These are phyloP conservation scores for Chrysodeixis includens DNA, from an alignment of 2,888 invertebrate genomes.

Conservation along the genomic window DNA sequence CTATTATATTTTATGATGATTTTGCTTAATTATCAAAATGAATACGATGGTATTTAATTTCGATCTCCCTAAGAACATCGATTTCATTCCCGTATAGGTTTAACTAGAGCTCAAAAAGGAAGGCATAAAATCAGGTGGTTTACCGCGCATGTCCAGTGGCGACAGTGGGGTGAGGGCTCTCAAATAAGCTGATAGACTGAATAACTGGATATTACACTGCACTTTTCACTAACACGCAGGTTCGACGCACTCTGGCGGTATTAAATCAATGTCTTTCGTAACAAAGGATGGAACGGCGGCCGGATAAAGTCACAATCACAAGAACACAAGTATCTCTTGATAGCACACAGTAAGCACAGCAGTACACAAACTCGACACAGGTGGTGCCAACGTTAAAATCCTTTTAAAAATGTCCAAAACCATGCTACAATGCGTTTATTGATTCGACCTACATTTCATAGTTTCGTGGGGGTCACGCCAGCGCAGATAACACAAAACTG, in stretches of 20 bases:
- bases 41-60: slow-evolving; percentile 11
- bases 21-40: neutral
- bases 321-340: slow-evolving; percentile 35
- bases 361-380: slow-evolving; percentile 32
- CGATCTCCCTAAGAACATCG: slow-evolving; percentile 21
- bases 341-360: slow-evolving; percentile 17
- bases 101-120: slow-evolving; percentile 35
- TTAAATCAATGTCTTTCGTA: slow-evolving; percentile 19
- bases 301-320: slow-evolving; percentile 33
- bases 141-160: slow-evolving; percentile 54
- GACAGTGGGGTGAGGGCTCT: slow-evolving; percentile 32
- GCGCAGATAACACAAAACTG: slow-evolving; percentile 60
- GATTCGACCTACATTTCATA: slow-evolving; percentile 68
- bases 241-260: slow-evolving; percentile 36
- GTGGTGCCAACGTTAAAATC: slow-evolving; percentile 28
- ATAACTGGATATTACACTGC: slow-evolving; percentile 40
- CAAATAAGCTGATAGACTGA: slow-evolving; percentile 43
- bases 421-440: slow-evolving; percentile 65
- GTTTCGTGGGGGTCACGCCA: slow-evolving; percentile 61
- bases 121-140: slow-evolving; percentile 43
- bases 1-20: neutral
- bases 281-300: slow-evolving; percentile 16
- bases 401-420: slow-evolving; percentile 53
- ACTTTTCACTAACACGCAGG: slow-evolving; percentile 48
- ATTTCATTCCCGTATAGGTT: slow-evolving; percentile 19